Conservation (phyloP, 2,888 invertebrate genomes). For the Lepetodrilus schrolli region DNA sequence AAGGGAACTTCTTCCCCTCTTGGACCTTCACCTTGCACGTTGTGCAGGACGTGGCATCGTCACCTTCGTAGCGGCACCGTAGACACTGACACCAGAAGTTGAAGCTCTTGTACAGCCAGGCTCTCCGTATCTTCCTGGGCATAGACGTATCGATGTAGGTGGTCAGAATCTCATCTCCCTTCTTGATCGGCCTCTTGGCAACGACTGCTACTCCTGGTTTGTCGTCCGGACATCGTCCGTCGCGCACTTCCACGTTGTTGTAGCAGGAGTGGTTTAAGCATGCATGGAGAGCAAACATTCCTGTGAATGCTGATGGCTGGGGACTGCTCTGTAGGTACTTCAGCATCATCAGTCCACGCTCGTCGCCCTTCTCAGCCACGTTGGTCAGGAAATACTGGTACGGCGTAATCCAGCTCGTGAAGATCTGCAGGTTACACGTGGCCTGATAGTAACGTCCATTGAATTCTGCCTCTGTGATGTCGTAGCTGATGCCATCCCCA, state of each 20-base stretch:
- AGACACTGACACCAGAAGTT: constrained; percentile 70
- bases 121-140: constrained; percentile 61
- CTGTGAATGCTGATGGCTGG: constrained; percentile 58
- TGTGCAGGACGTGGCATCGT: constrained; percentile 59
- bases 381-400: constrained; percentile 56
- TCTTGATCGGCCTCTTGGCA: constrained; percentile 58
- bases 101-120: constrained; percentile 69
- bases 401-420: constrained; percentile 57
- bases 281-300: constrained; percentile 68
- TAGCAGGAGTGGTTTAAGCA: constrained; percentile 69
- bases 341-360: constrained; percentile 49
- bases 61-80: constrained; percentile 66
- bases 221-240: constrained; percentile 51
- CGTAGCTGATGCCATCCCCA: constrained; percentile 54
- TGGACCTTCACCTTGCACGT: constrained; percentile 54
- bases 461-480: constrained; percentile 64
- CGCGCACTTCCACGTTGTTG: constrained; percentile 66
- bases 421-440: constrained; percentile 68
- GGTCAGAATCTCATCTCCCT: constrained; percentile 63
- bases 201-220: constrained; percentile 60
- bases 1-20: constrained; percentile 56
- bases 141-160: constrained; percentile 68
- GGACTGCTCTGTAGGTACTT: constrained; percentile 49
- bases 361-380: constrained; percentile 35
- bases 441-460: constrained; percentile 68